Evolutionary conservation across 2,113 vertebrate species (phyloP).

Genomic region (Condylura cristata): DNA sequence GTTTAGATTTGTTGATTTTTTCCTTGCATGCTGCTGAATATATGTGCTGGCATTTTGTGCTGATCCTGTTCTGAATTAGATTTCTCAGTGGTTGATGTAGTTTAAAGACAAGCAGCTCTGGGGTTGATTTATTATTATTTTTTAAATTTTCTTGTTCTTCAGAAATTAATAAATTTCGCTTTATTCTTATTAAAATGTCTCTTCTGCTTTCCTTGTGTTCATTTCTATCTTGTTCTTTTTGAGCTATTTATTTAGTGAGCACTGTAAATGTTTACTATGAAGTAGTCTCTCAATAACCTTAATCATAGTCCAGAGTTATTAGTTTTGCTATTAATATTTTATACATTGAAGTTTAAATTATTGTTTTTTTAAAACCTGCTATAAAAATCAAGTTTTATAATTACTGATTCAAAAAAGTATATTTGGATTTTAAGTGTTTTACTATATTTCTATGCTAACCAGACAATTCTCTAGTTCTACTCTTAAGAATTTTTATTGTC

Average conservation of each 20-base stretch:
- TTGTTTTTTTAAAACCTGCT: background rate
- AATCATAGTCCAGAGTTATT: background rate
- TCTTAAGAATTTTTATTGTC: background rate
- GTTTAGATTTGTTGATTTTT: background rate
- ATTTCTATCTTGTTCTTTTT: background rate
- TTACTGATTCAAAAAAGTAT: background rate
- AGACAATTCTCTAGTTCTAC: background rate
- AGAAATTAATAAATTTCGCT: background rate
- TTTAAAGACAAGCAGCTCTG: background rate
- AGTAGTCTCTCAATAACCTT: background rate
- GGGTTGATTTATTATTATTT: background rate
- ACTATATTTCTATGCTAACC: background rate
- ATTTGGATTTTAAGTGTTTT: background rate
- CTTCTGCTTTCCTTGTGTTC: background rate
- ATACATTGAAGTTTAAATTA: background rate
- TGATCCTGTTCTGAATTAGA: background rate
- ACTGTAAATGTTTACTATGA: background rate
- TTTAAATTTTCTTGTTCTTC: background rate
- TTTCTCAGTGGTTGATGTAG: background rate
- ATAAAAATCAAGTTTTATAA: background rate
- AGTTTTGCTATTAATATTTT: background rate
- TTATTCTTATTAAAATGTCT: background rate
- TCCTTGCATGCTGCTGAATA: background rate
- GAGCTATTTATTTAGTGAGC: background rate
- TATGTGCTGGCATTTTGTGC: background rate